phyloP scores from a whole-genome alignment of 2,888 invertebrate species.

The Andrena hattorfiana region DNA sequence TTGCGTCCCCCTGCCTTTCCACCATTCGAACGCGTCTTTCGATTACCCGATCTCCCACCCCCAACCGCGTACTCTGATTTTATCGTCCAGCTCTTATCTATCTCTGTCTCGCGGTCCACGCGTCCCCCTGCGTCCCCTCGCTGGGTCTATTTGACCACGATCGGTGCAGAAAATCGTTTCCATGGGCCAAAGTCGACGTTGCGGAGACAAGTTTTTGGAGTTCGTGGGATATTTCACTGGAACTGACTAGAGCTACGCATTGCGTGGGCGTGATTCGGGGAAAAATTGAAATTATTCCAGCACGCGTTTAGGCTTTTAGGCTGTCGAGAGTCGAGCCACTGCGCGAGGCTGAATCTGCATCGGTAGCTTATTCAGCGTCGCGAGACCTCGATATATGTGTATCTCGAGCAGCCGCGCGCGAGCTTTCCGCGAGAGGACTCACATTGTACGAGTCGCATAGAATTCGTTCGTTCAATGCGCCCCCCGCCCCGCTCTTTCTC shows the following conservation, averaged over 20 bases:
- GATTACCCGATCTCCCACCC: constrained; percentile 30
- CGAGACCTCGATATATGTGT: constrained; percentile 59
- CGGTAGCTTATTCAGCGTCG: constrained; percentile 59
- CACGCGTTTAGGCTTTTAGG: constrained; percentile 53
- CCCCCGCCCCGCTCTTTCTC: neutral
- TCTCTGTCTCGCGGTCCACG: neutral
- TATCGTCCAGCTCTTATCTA: neutral
- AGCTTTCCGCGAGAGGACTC: constrained; percentile 61
- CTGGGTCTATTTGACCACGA: too few species aligned
- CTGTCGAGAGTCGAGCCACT: constrained; percentile 11
- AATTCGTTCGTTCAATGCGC: constrained; percentile 53
- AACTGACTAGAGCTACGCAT: constrained; percentile 15
- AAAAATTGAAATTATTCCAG: constrained; percentile 47
- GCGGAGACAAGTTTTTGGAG: neutral
- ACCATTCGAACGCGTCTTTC: constrained; percentile 46
- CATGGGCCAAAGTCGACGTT: neutral
- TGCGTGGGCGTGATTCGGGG: constrained; percentile 20
- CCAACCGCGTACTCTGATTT: neutral
- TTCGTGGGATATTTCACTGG: constrained; percentile 16
- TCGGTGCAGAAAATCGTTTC: too few species aligned
- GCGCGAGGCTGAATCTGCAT: constrained; percentile 52
- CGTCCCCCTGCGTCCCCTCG: neutral
- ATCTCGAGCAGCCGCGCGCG: constrained; percentile 50
- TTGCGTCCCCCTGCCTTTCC: constrained; percentile 41
- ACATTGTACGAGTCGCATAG: constrained; percentile 60